Conservation (phyloP, 2,113 vertebrate species). For the Dipodomys stephensi region DNA sequence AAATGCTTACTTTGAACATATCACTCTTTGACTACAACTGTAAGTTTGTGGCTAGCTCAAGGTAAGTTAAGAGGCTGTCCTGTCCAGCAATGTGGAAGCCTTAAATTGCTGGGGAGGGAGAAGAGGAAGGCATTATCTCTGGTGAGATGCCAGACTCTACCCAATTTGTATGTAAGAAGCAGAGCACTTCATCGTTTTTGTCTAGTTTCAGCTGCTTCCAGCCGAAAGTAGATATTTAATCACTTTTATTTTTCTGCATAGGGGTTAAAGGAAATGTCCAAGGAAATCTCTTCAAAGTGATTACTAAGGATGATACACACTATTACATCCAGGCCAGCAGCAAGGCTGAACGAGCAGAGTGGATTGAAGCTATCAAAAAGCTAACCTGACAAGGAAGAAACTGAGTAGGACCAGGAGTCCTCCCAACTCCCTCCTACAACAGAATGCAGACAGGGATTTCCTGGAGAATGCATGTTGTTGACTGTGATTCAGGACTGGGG, state of each 20-base stretch:
- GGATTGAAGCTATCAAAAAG: slow-evolving; percentile 95
- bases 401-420: not conserved
- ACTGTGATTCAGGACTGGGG: not conserved
- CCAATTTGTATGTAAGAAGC: not conserved
- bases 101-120: not conserved
- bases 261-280: slow-evolving; percentile 97
- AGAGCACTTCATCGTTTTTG: not conserved
- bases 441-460: not conserved
- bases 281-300: slow-evolving; percentile 98
- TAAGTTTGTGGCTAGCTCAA: not conserved
- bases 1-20: slow-evolving; percentile 22
- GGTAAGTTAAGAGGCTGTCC: not conserved
- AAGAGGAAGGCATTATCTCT: not conserved
- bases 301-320: slow-evolving; percentile 93
- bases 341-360: slow-evolving; percentile 91
- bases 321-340: slow-evolving; percentile 97
- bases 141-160: not conserved
- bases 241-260: slow-evolving; percentile 74
- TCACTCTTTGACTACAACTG: not conserved
- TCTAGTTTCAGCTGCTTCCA: not conserved
- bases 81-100: not conserved
- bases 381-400: slow-evolving; percentile 83
- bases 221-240: slow-evolving; percentile 38
- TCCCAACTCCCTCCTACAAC: not conserved
- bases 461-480: slow-evolving; percentile 18